Percentiles rank a stretch among this genome's conserved stretches.
These are phyloP conservation scores for Lithobius niger DNA, from an alignment of 1,140 invertebrate species.

Conservation along the genomic window DNA sequence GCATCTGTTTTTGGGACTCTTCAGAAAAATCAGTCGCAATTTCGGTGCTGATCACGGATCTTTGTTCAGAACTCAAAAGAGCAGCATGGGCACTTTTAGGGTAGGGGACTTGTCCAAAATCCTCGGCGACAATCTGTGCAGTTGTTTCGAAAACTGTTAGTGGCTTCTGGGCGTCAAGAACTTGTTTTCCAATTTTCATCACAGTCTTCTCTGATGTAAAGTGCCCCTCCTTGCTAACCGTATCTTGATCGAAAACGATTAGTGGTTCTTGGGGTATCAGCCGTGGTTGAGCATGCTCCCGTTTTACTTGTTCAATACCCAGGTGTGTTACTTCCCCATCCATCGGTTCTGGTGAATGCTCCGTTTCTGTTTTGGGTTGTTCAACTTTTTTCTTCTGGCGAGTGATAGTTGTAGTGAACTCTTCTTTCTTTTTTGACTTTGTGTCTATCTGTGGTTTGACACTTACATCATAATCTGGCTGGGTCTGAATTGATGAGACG, in stretches of 20 bases:
- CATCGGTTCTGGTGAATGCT: neutral
- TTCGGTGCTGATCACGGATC: conserved; percentile 15
- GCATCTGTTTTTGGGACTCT: neutral
- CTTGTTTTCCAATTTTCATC: neutral
- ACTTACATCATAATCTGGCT: conserved; percentile 16
- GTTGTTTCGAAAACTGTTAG: conserved; percentile 12
- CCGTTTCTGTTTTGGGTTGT: neutral
- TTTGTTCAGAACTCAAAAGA: conserved; percentile 9
- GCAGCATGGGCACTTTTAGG: conserved; percentile 12
- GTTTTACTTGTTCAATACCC: neutral
- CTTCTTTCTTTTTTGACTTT: conserved; percentile 33
- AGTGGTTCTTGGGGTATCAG: conserved; percentile 42
- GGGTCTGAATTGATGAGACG: conserved; percentile 16
- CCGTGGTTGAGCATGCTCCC: neutral
- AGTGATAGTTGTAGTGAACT: conserved; percentile 24
- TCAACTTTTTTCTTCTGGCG: neutral
- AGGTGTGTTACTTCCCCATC: neutral
- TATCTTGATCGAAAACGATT: conserved; percentile 37
- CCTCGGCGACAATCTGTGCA: conserved; percentile 3
- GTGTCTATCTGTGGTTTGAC: conserved; percentile 6
- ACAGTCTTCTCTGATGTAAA: conserved; percentile 3
- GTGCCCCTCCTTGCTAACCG: neutral
- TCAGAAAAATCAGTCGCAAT: conserved; percentile 15
- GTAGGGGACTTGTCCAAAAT: neutral
- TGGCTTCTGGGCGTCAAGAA: conserved; percentile 2